Base-by-base conservation (phyloP, 2,888 invertebrate genomes). In the Eugnorisma glareosa region DNA sequence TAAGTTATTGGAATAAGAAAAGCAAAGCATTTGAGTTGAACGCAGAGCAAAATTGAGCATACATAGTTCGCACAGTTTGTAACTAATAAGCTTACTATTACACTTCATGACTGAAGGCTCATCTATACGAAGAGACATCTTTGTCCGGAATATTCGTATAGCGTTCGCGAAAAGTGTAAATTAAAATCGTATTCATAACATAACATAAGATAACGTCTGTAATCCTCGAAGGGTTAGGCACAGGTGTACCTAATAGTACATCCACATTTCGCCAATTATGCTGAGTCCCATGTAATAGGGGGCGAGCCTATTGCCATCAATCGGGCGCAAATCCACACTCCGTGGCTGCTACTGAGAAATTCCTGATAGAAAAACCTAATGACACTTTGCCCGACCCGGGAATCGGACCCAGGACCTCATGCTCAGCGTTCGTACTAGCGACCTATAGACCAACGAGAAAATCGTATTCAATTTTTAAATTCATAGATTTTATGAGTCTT, bases 41-140 rank as follows among this genome's bases (percentile, higher is more conserved):
- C 61, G 85, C 82, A 57, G n/a, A 83, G 77, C 82, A 57, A 69
- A n/a, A 66, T 28, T 64, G 24, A 82, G 64, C 43, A 54, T 31
- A 82, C n/a, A 48, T 31, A 76, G 8, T 37, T 71, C 79, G 83
- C 83, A 68, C 35, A 73, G 86, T 83, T 68, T 74, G 37, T 64
- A 37, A 59, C 67, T 57, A 61, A 35, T 35, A 6, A 85, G 35
- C 61, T 75, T 70, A n/a, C 24, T n/a, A 84, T 37, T 31, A 57
- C 18, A 45, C 28, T 40, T 57, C 8, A 67, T 10, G 11, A 57
- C 15, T 31, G 45, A 31, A 54, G 15, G 24, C 43, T 35, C 7
- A 57, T 68, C n/a, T 45, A 15, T 35, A 72, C 21, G 6, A 37
- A 72, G 15, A 18, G 8, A 31, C 4, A 7, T 40, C 10, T 63